Percentiles rank a stretch among this genome's conserved stretches.
Evolutionary conservation across 2,113 vertebrate genomes (phyloP).

Genomic region (Nyctereutes procyonoides): DNA sequence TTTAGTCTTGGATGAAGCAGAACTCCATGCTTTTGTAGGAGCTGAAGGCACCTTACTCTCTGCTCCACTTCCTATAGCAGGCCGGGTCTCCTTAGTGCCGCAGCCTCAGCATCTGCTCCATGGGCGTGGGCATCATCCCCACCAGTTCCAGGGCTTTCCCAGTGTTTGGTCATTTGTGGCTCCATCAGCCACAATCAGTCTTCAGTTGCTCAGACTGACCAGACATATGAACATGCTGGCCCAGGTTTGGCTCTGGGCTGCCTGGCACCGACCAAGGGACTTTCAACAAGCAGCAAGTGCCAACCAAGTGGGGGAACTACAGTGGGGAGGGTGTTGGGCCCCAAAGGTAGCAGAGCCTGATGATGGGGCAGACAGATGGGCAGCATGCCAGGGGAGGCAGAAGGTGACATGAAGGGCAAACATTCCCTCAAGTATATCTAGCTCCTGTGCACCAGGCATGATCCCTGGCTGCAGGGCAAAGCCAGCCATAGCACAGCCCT

Average conservation of each 20-base stretch:
- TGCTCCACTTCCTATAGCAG: no score
- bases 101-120: no score
- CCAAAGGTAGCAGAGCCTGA: accelerated
- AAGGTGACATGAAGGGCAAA: accelerated
- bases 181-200: not conserved
- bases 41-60: not conserved
- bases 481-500: no score
- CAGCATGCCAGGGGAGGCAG: not conserved
- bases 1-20: not conserved
- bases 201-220: not conserved
- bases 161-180: not conserved
- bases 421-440: accelerated
- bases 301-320: accelerated
- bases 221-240: not conserved
- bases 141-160: not conserved
- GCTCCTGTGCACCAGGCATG: accelerated
- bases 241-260: not conserved
- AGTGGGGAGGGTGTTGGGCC: not conserved
- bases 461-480: not conserved
- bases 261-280: not conserved
- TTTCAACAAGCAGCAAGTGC: accelerated
- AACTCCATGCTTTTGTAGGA: no score
- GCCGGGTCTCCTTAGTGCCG: not conserved
- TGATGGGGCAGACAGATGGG: not conserved
- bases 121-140: no score